A percentile compares a stretch with the other conserved stretches of the same genome.
phyloP scores from a whole-genome alignment of 2,888 invertebrate species.

The Pristionchus entomophagus region DNA sequence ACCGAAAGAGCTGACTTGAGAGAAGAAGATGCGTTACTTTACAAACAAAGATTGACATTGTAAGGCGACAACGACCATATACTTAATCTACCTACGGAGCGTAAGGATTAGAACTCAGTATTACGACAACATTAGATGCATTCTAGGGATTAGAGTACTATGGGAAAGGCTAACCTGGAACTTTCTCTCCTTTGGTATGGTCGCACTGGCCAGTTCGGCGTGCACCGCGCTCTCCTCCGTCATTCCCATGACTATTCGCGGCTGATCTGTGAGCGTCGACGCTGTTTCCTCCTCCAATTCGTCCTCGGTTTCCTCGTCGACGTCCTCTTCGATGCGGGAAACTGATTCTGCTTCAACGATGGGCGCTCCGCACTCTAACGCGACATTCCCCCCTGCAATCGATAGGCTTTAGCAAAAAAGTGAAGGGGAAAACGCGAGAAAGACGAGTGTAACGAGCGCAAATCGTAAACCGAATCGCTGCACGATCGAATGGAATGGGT shows the following conservation, averaged over 20 bases:
- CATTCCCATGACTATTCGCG: slow-evolving; percentile 42
- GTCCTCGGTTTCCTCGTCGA: not conserved
- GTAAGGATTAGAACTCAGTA: no score
- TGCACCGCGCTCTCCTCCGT: slow-evolving; percentile 16
- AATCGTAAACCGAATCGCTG: not conserved
- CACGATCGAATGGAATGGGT: not conserved
- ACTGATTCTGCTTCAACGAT: not conserved
- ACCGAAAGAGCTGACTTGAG: no score
- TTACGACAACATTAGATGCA: not conserved
- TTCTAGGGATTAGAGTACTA: not conserved
- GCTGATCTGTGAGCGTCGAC: no score
- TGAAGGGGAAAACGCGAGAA: not conserved
- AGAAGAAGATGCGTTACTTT: no score
- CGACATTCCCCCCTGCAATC: slow-evolving; percentile 24
- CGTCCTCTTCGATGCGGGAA: slow-evolving; percentile 9
- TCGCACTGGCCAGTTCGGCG: slow-evolving; percentile 25
- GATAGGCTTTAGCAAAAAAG: slow-evolving; percentile 30
- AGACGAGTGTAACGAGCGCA: not conserved
- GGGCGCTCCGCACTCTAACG: slow-evolving; percentile 9
- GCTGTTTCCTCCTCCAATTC: slow-evolving; percentile 18
- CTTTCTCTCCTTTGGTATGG: slow-evolving; percentile 42
- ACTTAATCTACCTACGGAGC: no score
- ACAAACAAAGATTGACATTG: no score
- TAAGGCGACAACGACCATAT: no score
- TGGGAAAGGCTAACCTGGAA: slow-evolving; percentile 17